Evolutionary conservation across 2,888 invertebrate genomes (phyloP).

Genomic region (Ptychoptera contaminata): DNA sequence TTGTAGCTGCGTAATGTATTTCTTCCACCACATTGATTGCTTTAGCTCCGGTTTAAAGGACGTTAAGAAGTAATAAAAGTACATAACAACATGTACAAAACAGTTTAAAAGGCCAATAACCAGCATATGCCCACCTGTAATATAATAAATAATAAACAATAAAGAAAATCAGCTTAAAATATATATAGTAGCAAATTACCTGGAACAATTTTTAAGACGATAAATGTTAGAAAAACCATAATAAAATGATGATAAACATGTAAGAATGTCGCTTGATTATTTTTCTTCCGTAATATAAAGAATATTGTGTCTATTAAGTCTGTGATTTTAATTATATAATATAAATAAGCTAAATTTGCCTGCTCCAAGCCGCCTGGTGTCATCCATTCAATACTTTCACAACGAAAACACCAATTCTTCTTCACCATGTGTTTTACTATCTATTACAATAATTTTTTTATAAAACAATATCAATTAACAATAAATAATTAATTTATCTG

Average conservation of each 20-base stretch:
- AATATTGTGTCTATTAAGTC: constrained; percentile 53
- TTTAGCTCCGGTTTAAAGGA: constrained; percentile 54
- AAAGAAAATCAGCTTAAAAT: no score
- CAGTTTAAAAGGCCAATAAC: no score
- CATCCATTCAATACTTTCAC: no score
- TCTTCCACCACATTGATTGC: constrained; percentile 67
- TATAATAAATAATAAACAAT: no score
- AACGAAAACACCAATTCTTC: no score
- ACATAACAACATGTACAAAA: constrained; percentile 67
- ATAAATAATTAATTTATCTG: no score
- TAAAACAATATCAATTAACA: no score
- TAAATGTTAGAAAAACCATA: constrained; percentile 49
- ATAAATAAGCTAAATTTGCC: constrained; percentile 33
- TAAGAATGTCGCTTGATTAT: constrained; percentile 47
- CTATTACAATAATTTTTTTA: no score
- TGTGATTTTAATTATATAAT: constrained; percentile 40
- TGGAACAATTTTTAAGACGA: constrained; percentile 37
- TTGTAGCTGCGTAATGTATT: constrained; percentile 69
- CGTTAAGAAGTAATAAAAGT: constrained; percentile 61
- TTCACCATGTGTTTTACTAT: no score
- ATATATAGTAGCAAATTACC: constrained; percentile 20
- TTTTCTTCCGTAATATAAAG: constrained; percentile 52
- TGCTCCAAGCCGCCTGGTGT: neutral
- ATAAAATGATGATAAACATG: constrained; percentile 58
- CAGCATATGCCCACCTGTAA: constrained; percentile 26